Percentiles rank a stretch among this genome's conserved stretches.
phyloP scores from a whole-genome alignment of 2,113 vertebrate species.

The Pygoscelis adeliae region DNA sequence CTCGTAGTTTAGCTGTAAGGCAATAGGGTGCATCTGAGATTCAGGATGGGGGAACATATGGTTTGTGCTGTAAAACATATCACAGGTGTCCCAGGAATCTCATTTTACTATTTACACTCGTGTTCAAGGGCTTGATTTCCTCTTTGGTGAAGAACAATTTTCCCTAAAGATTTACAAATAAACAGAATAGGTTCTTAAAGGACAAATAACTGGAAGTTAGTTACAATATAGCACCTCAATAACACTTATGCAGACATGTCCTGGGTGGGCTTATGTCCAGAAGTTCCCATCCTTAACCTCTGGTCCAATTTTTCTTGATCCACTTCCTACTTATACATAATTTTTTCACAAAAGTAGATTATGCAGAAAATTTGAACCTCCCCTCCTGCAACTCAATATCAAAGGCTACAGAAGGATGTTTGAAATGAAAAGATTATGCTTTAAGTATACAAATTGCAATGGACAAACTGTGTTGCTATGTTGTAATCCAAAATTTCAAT shows the following conservation, averaged over 20 bases:
- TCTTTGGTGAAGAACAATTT: neutral
- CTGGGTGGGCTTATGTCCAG: neutral
- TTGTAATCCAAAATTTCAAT: conserved; percentile 56
- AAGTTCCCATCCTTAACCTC: neutral
- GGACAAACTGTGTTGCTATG: neutral
- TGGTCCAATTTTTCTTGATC: neutral
- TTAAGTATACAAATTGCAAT: neutral
- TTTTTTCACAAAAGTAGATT: neutral
- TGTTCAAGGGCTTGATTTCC: neutral
- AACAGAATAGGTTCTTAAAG: neutral
- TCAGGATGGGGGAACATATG: neutral
- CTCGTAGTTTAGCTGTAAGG: neutral
- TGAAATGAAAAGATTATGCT: conserved; percentile 27
- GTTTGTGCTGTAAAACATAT: neutral
- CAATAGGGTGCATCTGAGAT: neutral
- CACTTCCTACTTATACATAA: neutral
- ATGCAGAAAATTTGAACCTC: neutral
- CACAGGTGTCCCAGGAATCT: neutral
- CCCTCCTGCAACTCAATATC: neutral
- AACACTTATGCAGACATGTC: neutral
- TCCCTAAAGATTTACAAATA: neutral
- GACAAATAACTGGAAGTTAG: neutral
- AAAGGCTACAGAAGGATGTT: neutral
- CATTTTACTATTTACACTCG: neutral
- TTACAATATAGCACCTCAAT: neutral